phyloP scores from a whole-genome alignment of 1,140 invertebrate species.

The Homalodisca vitripennis region DNA sequence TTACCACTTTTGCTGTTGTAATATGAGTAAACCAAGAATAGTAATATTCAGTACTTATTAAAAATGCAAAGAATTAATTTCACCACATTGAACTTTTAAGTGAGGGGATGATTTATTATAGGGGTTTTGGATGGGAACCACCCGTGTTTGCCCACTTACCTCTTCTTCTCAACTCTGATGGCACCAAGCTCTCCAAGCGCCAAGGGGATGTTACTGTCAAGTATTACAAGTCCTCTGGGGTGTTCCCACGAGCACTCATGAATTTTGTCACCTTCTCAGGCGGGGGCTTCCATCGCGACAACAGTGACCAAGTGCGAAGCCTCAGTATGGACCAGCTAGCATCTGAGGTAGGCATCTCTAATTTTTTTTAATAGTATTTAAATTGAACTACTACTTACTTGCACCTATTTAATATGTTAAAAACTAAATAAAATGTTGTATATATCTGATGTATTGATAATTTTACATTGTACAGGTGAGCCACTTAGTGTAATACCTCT shows the following conservation, averaged over 20 bases:
- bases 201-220: constrained; percentile 83
- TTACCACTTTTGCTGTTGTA: too few species aligned
- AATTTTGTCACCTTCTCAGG: constrained; percentile 85
- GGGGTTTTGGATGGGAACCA: constrained; percentile 88
- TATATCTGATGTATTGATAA: too few species aligned
- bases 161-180: constrained; percentile 81
- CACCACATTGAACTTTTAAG: neutral
- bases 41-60: neutral
- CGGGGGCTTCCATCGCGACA: constrained; percentile 68
- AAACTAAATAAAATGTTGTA: too few species aligned
- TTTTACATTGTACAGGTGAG: too few species aligned
- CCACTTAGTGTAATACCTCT: too few species aligned
- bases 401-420: too few species aligned
- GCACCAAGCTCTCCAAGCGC: constrained; percentile 91
- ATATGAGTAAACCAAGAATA: neutral
- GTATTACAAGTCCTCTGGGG: constrained; percentile 66
- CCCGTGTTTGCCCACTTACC: constrained; percentile 92
- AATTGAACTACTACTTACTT: too few species aligned
- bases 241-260: constrained; percentile 79
- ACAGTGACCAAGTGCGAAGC: constrained; percentile 55
- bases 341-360: constrained; percentile 66
- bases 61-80: neutral
- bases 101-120: constrained; percentile 48
- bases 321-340: constrained; percentile 61
- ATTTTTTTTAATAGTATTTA: too few species aligned